A percentile compares a stretch with the other conserved stretches of the same genome.
These are phyloP conservation scores for Stenolophus ochropezus DNA, from an alignment of 2,888 invertebrate species.

Conservation along the genomic window DNA sequence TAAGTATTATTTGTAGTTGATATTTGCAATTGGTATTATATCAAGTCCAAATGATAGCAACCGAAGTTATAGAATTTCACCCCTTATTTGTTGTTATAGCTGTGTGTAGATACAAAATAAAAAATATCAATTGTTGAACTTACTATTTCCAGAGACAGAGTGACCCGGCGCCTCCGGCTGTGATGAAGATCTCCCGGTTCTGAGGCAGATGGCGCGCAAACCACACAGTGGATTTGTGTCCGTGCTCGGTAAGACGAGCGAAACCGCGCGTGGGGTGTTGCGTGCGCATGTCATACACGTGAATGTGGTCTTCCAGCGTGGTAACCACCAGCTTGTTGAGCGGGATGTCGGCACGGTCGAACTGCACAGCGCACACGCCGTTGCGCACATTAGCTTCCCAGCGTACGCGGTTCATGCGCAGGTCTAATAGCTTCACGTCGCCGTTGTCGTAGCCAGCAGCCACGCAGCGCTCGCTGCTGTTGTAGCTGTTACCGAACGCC, in stretches of 20 bases:
- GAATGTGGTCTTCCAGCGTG: slow-evolving; percentile 92
- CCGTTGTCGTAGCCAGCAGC: slow-evolving; percentile 98
- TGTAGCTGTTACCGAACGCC: slow-evolving; percentile 93
- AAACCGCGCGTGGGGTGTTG: slow-evolving; percentile 92
- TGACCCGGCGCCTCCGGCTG: slow-evolving; percentile 93
- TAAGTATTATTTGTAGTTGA: no score
- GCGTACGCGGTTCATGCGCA: slow-evolving; percentile 85
- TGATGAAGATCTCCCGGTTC: slow-evolving; percentile 93
- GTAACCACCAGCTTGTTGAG: slow-evolving; percentile 97
- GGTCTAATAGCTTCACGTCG: slow-evolving; percentile 94
- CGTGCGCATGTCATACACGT: slow-evolving; percentile 91
- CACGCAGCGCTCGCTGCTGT: slow-evolving; percentile 88
- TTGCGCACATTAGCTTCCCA: slow-evolving; percentile 96
- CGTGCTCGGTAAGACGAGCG: slow-evolving; percentile 77
- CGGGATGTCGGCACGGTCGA: slow-evolving; percentile 93
- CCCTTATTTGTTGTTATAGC: no score
- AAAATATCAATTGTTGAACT: no score
- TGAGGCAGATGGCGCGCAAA: slow-evolving; percentile 91
- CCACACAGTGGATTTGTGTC: slow-evolving; percentile 89
- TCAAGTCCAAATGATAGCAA: no score
- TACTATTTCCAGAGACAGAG: slow-evolving; percentile 97
- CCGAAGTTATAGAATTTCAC: no score
- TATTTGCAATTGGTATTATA: no score
- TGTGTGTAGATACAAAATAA: no score
- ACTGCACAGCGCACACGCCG: slow-evolving; percentile 91